Base-by-base conservation (phyloP, 2,888 invertebrate species). In the Tubiluchus corallicola region DNA sequence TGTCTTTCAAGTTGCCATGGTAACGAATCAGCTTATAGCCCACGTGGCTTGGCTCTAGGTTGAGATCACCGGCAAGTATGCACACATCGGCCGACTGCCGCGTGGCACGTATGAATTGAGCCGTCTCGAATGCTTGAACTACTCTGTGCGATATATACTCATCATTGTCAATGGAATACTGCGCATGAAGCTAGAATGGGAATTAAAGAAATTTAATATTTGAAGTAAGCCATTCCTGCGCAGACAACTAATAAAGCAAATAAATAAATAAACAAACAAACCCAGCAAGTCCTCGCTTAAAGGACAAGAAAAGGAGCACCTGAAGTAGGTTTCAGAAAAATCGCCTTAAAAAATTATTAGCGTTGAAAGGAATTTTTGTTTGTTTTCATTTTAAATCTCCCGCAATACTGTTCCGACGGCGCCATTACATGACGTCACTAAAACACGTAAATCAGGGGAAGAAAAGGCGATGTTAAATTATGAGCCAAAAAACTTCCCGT, bases 1-100 rank as follows among this genome's bases (percentile, higher is more conserved):
- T 42, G 48, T 61, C 62, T 41, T 47, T 49, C 15, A 62, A 51
- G 21, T 51, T 69, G 58, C 74, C 60, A 55, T 73, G 68, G 44
- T 71, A 59, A 45, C 76, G 67, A 45, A 64, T 53, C 2, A 64
- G 44, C 38, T 55, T 54, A 49, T 61, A 62, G 18, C 63, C 63
- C 2, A 62, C 51, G 63, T 92, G 87, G 19, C 74, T 74, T 1
- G 92, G 85, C 55, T 82, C 82, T 13, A 87, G 75, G 63, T 98
- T 98, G 42, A 98, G 73, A 68, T 98, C 98, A 2, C 98, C 98
- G 17, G 82, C 87, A 45, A 94, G 68, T 53, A 98, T 74, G 43
- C 79, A 76, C 18, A 87, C 68, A 64, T 92, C 87, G 45, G 65
- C 63, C n/a, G 53, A 51, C 2, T 51, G 43, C 3, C 53, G 45